Evolutionary conservation across 2,888 invertebrate genomes (phyloP).

Genomic region (Neoaliturus tenellus): DNA sequence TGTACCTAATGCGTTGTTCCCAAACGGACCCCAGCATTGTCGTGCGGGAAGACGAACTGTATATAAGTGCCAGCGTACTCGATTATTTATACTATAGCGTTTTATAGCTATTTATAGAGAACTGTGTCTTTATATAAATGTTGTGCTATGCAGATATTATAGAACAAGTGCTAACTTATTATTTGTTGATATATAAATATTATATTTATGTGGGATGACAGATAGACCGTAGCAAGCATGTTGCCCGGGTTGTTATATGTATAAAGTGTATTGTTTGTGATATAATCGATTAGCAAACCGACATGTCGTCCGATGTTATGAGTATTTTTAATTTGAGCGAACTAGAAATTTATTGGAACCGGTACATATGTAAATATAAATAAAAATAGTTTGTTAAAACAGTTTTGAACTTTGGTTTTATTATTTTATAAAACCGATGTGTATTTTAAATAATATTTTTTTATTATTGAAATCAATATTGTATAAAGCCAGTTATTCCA

Average conservation of each 20-base stretch:
- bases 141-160: slow-evolving; percentile 8
- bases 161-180: slow-evolving; percentile 30
- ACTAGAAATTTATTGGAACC: too few species aligned
- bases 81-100: slow-evolving; percentile 34
- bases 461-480: too few species aligned
- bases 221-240: neutral
- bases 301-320: neutral
- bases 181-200: slow-evolving; percentile 29
- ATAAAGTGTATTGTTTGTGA: neutral
- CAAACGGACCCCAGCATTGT: neutral
- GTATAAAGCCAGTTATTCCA: too few species aligned
- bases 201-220: slow-evolving; percentile 13
- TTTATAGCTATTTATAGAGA: slow-evolving; percentile 50
- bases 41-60: slow-evolving; percentile 7
- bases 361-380: too few species aligned
- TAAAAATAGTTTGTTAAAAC: too few species aligned
- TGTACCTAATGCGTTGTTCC: neutral
- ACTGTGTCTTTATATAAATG: slow-evolving; percentile 48
- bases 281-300: neutral
- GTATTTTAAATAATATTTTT: too few species aligned
- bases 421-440: too few species aligned
- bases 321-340: neutral
- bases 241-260: slow-evolving; percentile 15
- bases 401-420: too few species aligned
- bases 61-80: slow-evolving; percentile 40